These are phyloP conservation scores for Okamejei kenojei DNA, from an alignment of 2,797 vertebrate species.

Conservation along the genomic window DNA sequence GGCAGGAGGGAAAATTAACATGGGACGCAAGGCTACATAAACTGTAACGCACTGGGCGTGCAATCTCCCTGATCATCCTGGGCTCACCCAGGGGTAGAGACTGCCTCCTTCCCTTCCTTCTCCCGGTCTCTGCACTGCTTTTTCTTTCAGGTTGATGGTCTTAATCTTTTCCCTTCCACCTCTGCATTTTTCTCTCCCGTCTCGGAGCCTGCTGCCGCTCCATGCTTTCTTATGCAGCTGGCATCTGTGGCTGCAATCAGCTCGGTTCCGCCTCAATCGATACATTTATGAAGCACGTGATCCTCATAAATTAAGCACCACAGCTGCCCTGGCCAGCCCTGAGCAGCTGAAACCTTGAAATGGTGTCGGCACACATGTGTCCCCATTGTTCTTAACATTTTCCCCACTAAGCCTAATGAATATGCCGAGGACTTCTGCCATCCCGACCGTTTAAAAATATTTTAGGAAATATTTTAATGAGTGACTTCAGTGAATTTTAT, in stretches of 20 bases:
- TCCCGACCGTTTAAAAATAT: background rate
- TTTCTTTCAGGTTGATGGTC: background rate
- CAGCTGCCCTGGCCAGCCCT: background rate
- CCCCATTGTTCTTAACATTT: background rate
- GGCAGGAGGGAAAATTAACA: constrained; percentile 17
- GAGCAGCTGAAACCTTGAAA: background rate
- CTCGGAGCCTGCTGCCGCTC: background rate
- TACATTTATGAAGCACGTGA: background rate
- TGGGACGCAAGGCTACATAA: constrained; percentile 5
- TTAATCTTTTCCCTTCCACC: background rate
- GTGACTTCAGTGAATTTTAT: background rate
- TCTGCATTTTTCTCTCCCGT: background rate
- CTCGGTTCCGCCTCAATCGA: background rate
- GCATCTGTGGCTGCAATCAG: background rate
- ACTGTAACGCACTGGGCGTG: background rate
- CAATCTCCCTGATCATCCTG: background rate
- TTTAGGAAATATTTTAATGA: background rate
- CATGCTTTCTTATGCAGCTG: background rate
- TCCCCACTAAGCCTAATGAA: background rate
- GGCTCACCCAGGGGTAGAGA: background rate
- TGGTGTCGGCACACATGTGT: background rate
- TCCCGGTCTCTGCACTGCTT: background rate
- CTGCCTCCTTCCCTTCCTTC: background rate
- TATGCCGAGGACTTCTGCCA: background rate
- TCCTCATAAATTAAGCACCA: background rate